Evolutionary conservation across 30 jellyfish, hydroid and myxozoan species (phyloP).

Genomic region (Catostylus mosaicus): DNA sequence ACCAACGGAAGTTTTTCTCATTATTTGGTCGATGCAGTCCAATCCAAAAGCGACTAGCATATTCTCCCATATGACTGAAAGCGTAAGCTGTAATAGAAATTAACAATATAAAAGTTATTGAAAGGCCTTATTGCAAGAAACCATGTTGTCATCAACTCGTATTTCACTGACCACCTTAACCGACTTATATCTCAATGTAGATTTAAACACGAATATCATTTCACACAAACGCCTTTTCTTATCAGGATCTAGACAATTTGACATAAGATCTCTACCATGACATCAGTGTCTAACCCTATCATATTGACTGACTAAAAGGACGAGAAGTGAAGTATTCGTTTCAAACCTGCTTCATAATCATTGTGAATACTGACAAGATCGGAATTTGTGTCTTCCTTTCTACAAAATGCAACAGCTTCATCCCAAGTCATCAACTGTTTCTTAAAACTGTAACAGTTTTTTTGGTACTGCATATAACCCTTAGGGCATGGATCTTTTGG

Average conservation of each 20-base stretch:
- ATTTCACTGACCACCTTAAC: no score
- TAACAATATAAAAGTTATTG: no score
- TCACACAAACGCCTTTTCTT: no score
- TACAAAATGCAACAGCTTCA: slow-evolving; percentile 69
- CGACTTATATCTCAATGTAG: no score
- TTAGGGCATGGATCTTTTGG: slow-evolving; percentile 59
- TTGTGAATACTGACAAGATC: slow-evolving; percentile 75
- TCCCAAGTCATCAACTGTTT: slow-evolving; percentile 78
- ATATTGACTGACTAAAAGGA: no score
- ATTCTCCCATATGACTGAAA: slow-evolving; percentile 72
- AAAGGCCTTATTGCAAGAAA: no score
- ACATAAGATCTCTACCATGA: no score
- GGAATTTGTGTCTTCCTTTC: slow-evolving; percentile 40
- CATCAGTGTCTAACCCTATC: no score
- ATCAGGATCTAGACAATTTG: no score
- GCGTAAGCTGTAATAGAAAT: slow-evolving; percentile 50
- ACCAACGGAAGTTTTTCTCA: slow-evolving; percentile 72
- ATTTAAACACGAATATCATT: no score
- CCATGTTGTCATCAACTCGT: no score
- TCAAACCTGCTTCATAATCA: slow-evolving; percentile 82
- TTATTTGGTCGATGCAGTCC: slow-evolving; percentile 81
- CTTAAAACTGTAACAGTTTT: slow-evolving; percentile 69
- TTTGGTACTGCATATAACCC: slow-evolving; percentile 49
- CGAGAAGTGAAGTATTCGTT: no score
- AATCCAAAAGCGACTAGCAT: slow-evolving; percentile 77